A percentile compares a stretch with the other conserved stretches of the same genome.
Conservation (phyloP, 2,113 vertebrate species). For the Hydrolagus affinis region DNA sequence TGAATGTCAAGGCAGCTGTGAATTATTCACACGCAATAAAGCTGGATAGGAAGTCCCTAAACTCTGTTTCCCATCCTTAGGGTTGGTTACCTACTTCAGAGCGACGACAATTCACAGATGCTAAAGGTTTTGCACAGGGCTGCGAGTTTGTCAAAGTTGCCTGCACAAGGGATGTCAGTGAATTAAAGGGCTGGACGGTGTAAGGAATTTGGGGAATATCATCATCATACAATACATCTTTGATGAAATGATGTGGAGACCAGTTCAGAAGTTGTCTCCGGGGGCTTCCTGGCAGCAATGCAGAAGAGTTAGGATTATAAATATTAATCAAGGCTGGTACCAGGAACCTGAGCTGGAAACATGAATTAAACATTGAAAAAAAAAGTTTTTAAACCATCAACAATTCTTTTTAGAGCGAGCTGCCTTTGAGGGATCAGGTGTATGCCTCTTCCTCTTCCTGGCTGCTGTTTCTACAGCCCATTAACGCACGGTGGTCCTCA, state of each 20-base stretch:
- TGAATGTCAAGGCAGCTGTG: too few species aligned
- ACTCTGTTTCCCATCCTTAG: too few species aligned
- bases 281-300: background rate
- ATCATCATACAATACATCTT: too few species aligned
- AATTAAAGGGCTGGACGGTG: background rate
- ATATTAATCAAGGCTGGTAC: background rate
- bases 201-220: background rate
- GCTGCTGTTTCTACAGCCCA: too few species aligned
- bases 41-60: too few species aligned
- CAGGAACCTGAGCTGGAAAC: background rate
- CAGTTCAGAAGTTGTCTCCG: background rate
- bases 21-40: too few species aligned
- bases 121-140: background rate
- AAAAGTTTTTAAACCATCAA: background rate
- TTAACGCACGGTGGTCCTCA: too few species aligned
- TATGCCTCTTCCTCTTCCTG: background rate
- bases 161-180: background rate
- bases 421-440: background rate
- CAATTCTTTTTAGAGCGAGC: background rate
- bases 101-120: background rate
- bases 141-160: background rate
- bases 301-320: background rate
- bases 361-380: constrained; percentile 3
- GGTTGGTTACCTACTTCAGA: too few species aligned
- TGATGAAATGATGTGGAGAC: background rate